Evolutionary conservation across 1,140 invertebrate genomes (phyloP).

Genomic region (Zaprionus capensis): DNA sequence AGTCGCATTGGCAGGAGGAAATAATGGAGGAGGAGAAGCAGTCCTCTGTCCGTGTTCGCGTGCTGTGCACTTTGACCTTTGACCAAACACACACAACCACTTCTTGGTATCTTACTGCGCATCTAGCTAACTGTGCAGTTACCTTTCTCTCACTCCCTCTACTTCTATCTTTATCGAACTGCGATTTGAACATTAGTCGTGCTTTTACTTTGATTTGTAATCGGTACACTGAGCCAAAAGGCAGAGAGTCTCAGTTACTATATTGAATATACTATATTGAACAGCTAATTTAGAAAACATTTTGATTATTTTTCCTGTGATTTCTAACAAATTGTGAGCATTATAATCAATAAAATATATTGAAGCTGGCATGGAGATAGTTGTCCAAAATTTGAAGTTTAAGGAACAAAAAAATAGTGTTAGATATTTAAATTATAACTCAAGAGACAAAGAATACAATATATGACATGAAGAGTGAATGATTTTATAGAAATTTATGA

Average conservation of each 20-base stretch:
- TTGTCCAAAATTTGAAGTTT: not conserved
- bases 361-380: not conserved
- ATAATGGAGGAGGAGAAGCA: constrained; percentile 3
- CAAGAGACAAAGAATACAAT: not conserved
- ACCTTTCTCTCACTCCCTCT: not conserved
- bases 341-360: too few relatives aligned
- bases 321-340: not conserved
- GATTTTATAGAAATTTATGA: not conserved
- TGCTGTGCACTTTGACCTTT: constrained; percentile 71
- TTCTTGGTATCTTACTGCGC: constrained; percentile 1
- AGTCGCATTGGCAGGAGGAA: too few relatives aligned
- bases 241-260: not conserved
- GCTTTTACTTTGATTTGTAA: constrained; percentile 54
- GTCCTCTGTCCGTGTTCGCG: constrained; percentile 23
- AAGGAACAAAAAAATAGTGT: not conserved
- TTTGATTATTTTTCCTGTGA: not conserved
- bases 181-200: constrained; percentile 48
- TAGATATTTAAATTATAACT: not conserved
- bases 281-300: not conserved
- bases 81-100: not conserved
- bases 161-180: constrained; percentile 8
- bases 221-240: constrained; percentile 22
- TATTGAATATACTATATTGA: too few relatives aligned
- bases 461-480: not conserved
- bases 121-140: not conserved